These are phyloP conservation scores for Sebastiscus albofasciatus DNA, from an alignment of 2,797 vertebrate genomes.

Conservation along the genomic window DNA sequence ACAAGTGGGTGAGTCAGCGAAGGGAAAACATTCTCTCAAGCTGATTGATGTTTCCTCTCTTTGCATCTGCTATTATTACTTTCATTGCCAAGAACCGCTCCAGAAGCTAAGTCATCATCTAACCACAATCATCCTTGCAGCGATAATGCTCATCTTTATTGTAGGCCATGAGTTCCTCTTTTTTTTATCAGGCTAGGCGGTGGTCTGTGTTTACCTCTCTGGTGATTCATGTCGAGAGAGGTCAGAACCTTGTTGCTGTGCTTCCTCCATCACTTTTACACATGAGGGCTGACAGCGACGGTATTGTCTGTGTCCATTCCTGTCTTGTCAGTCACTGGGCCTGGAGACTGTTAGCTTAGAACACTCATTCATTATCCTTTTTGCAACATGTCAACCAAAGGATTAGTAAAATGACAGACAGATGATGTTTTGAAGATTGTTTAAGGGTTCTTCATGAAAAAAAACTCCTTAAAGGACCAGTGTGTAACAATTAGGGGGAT, in stretches of 20 bases:
- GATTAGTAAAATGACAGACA: background rate
- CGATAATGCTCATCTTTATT: slow-evolving; percentile 39
- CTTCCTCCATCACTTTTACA: slow-evolving; percentile 59
- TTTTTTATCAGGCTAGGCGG: background rate
- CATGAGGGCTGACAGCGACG: slow-evolving; percentile 20
- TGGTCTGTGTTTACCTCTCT: slow-evolving; percentile 36
- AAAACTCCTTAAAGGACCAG: accelerated
- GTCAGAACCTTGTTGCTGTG: slow-evolving; percentile 33
- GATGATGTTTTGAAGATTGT: background rate
- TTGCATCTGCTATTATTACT: slow-evolving; percentile 68
- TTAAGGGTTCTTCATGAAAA: background rate
- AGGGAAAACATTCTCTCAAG: slow-evolving; percentile 67
- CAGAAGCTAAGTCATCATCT: slow-evolving; percentile 52
- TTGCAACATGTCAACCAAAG: background rate
- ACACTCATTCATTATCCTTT: slow-evolving; percentile 23
- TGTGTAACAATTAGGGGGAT: no score
- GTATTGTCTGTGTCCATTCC: slow-evolving; percentile 25
- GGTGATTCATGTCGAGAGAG: slow-evolving; percentile 46
- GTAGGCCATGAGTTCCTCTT: background rate
- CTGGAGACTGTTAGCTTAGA: slow-evolving; percentile 9
- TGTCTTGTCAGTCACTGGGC: slow-evolving; percentile 25
- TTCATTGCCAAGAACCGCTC: slow-evolving; percentile 54
- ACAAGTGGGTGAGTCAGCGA: slow-evolving; percentile 66
- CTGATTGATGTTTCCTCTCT: slow-evolving; percentile 76
- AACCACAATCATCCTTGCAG: slow-evolving; percentile 45